Evolutionary conservation across 2,113 vertebrate genomes (phyloP).

Genomic region (Salvelinus alpinus): DNA sequence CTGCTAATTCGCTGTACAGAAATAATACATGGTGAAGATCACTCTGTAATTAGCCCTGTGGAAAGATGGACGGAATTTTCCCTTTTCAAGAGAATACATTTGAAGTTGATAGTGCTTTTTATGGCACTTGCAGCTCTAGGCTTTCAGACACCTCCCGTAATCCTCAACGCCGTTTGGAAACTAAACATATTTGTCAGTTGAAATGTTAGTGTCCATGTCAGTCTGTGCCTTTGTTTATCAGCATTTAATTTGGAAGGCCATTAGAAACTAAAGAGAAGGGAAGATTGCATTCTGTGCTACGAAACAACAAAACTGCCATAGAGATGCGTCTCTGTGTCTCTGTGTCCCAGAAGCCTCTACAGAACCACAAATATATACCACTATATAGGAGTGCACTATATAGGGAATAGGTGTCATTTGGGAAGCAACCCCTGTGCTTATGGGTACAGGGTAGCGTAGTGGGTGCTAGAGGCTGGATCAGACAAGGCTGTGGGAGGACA

Average conservation of each 20-base stretch:
- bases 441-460: slow-evolving; percentile 8
- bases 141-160: not conserved
- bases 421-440: slow-evolving; percentile 1
- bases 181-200: not conserved
- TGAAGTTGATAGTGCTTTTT: not conserved
- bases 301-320: not conserved
- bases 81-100: too few species aligned
- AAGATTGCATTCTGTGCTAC: not conserved
- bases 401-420: too few species aligned
- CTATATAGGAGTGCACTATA: too few species aligned
- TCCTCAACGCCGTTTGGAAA: not conserved
- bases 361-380: not conserved
- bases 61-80: too few species aligned
- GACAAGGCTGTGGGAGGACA: not conserved
- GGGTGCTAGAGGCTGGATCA: not conserved
- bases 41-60: too few species aligned
- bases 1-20: slow-evolving; percentile 47
- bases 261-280: not conserved
- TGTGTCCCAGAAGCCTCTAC: slow-evolving; percentile 8
- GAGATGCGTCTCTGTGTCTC: not conserved
- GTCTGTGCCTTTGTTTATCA: not conserved
- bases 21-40: slow-evolving; percentile 8
- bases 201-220: not conserved
- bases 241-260: too few species aligned
- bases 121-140: not conserved